Evolutionary conservation across 2,888 invertebrate species (phyloP).

Genomic region (Capitulum mitella): DNA sequence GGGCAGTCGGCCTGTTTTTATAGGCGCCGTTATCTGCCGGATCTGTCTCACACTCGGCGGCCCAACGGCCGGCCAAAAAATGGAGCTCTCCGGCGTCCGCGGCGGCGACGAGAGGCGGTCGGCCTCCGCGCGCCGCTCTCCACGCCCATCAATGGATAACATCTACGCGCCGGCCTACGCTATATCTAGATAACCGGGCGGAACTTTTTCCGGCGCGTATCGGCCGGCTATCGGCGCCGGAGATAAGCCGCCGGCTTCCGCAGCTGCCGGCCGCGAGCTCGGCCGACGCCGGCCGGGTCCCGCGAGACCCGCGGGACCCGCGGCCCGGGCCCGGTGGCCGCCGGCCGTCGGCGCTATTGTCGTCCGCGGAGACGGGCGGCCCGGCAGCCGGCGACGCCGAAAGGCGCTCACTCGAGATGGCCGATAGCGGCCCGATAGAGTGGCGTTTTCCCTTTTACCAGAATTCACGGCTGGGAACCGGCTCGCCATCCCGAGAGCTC

Average conservation of each 20-base stretch:
- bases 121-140: background rate
- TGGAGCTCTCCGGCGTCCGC: background rate
- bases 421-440: background rate
- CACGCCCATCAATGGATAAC: slow-evolving; percentile 18
- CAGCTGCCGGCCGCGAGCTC: background rate
- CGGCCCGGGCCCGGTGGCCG: too few relatives aligned
- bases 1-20: slow-evolving; percentile 24
- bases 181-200: slow-evolving; percentile 6
- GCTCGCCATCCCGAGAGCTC: background rate
- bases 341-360: background rate
- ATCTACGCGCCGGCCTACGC: slow-evolving; percentile 10
- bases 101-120: background rate
- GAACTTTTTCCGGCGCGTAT: background rate
- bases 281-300: background rate
- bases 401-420: background rate
- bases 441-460: background rate
- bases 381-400: background rate
- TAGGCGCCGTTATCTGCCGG: slow-evolving; percentile 1
- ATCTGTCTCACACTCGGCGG: slow-evolving; percentile 16
- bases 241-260: background rate
- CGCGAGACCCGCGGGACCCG: too few relatives aligned
- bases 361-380: background rate
- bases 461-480: background rate
- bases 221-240: background rate
- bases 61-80: background rate